Evolutionary conservation across 2,888 invertebrate genomes (phyloP).

Genomic region (Nasonovia ribisnigri): DNA sequence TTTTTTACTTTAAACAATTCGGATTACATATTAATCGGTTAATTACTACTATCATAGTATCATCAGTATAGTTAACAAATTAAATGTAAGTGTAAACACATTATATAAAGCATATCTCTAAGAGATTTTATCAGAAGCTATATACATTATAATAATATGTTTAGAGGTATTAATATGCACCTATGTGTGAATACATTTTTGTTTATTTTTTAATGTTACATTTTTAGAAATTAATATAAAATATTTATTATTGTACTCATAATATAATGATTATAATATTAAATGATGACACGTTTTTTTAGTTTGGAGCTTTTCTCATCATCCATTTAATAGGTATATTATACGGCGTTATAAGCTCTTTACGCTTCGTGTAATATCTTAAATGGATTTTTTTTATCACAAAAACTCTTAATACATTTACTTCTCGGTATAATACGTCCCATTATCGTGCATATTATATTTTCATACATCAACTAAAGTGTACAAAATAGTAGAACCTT

Average conservation of each 20-base stretch:
- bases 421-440: not conserved
- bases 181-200: not conserved
- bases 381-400: not conserved
- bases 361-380: conserved; percentile 1
- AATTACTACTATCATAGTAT: not conserved
- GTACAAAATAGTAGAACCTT: not conserved
- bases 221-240: not conserved
- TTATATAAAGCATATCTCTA: not conserved
- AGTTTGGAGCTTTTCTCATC: not conserved
- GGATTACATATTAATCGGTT: not conserved
- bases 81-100: not conserved
- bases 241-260: not conserved
- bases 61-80: not conserved
- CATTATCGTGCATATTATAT: not conserved
- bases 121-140: not conserved
- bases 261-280: not conserved
- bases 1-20: conserved; percentile 6
- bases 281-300: not conserved
- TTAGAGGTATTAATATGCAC: not conserved
- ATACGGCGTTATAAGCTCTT: not conserved
- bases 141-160: not conserved
- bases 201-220: not conserved
- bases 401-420: not conserved
- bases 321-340: not conserved
- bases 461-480: not conserved